A percentile compares a stretch with the other conserved stretches of the same genome.
These are phyloP conservation scores for Grapholita molesta DNA, from an alignment of 1,140 invertebrate genomes.

Conservation along the genomic window DNA sequence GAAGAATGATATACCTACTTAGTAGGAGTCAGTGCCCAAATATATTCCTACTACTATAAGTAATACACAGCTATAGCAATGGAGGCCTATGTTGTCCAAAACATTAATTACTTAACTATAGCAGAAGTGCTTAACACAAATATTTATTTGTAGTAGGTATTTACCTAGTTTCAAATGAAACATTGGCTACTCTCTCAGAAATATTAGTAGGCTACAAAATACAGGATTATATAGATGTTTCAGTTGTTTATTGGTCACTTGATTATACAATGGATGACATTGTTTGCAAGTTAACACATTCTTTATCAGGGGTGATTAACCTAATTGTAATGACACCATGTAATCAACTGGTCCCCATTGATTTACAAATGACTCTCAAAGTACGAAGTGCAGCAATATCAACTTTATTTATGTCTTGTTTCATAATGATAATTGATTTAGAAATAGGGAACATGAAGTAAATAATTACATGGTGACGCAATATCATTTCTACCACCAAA, in stretches of 20 bases:
- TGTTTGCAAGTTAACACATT: background rate
- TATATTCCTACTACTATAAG: too few species aligned
- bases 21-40: too few species aligned
- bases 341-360: constrained; percentile 9
- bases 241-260: background rate
- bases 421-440: background rate
- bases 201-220: background rate
- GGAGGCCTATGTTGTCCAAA: background rate
- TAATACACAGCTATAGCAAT: too few species aligned
- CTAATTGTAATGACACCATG: constrained; percentile 12
- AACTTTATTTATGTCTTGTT: background rate
- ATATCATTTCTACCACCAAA: background rate
- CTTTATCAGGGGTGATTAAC: constrained; percentile 10
- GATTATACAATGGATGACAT: background rate
- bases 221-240: background rate
- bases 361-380: constrained; percentile 5
- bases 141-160: too few species aligned
- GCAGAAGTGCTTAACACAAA: too few species aligned
- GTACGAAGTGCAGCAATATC: background rate
- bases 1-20: too few species aligned
- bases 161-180: too few species aligned
- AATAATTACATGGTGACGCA: background rate
- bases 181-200: background rate
- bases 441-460: background rate
- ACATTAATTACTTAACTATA: background rate